Conservation (phyloP, 2,113 vertebrate genomes). For the Platanista minor region DNA sequence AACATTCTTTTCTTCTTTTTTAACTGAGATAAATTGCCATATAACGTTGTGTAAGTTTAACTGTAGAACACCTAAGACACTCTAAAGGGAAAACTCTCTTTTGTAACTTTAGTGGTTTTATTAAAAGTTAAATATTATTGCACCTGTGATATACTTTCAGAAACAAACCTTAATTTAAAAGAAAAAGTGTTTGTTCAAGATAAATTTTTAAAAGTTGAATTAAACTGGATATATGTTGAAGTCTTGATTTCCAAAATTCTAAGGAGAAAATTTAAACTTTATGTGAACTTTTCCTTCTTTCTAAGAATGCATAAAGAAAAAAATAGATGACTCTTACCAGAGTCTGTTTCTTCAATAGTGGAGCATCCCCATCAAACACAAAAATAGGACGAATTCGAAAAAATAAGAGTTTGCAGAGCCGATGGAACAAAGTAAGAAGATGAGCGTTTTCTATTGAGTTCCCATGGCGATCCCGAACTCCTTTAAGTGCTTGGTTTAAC, state of each 20-base stretch:
- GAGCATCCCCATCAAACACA: constrained; percentile 97
- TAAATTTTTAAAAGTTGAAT: neutral
- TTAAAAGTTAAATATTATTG: neutral
- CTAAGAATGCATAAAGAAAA: neutral
- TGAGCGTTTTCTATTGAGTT: constrained; percentile 91
- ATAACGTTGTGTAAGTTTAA: neutral
- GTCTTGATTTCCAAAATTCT: neutral
- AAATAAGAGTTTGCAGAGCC: constrained; percentile 96
- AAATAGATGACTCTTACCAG: constrained; percentile 82
- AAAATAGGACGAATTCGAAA: constrained; percentile 95
- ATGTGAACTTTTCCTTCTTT: neutral
- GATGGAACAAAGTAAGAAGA: constrained; percentile 94
- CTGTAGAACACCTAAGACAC: neutral
- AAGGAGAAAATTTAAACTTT: neutral
- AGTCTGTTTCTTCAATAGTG: constrained; percentile 94
- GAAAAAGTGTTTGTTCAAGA: neutral
- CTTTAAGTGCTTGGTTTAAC: constrained; percentile 98
- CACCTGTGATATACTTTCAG: neutral
- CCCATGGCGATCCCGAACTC: constrained; percentile 89
- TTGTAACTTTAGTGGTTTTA: neutral
- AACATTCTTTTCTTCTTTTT: neutral
- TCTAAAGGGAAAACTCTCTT: neutral
- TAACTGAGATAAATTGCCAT: neutral
- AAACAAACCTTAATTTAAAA: neutral
- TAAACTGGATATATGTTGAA: neutral